Evolutionary conservation across 2,888 invertebrate genomes (phyloP).

Genomic region (Rhimphoctona megacephalus): DNA sequence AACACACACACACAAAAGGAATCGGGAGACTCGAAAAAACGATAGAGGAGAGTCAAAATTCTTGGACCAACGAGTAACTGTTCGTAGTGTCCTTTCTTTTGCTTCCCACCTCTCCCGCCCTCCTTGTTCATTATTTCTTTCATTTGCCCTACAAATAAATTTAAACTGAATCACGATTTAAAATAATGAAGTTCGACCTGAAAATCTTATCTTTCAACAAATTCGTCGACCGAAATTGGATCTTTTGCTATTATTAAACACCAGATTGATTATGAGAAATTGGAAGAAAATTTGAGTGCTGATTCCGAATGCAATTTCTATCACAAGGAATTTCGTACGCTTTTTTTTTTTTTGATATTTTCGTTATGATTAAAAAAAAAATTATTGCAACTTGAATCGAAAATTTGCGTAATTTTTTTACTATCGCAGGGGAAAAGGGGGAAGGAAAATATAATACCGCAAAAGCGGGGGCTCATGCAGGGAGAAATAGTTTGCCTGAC

Average conservation of each 20-base stretch:
- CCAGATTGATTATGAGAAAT: not conserved
- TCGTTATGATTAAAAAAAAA: not conserved
- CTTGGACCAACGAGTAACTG: not conserved
- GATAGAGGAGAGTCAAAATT: not conserved
- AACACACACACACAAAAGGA: not conserved
- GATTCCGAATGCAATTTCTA: not conserved
- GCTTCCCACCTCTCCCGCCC: not conserved
- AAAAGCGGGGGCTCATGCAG: conserved; percentile 13
- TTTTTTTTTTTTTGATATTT: not conserved
- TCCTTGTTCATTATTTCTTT: not conserved
- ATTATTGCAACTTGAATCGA: not conserved
- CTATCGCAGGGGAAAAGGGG: not conserved
- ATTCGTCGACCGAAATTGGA: not conserved
- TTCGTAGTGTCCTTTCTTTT: not conserved
- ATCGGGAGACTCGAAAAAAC: not conserved
- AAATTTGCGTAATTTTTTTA: not conserved
- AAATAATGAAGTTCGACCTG: no score
- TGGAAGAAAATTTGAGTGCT: not conserved
- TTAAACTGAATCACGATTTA: no score
- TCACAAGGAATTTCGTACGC: not conserved
- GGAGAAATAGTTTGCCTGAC: conserved; percentile 61
- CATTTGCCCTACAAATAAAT: not conserved
- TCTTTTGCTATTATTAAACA: not conserved
- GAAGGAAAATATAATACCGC: conserved; percentile 39
- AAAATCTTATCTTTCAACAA: not conserved